Evolutionary conservation across 2,113 vertebrate species (phyloP).

Genomic region (Chroicocephalus ridibundus): DNA sequence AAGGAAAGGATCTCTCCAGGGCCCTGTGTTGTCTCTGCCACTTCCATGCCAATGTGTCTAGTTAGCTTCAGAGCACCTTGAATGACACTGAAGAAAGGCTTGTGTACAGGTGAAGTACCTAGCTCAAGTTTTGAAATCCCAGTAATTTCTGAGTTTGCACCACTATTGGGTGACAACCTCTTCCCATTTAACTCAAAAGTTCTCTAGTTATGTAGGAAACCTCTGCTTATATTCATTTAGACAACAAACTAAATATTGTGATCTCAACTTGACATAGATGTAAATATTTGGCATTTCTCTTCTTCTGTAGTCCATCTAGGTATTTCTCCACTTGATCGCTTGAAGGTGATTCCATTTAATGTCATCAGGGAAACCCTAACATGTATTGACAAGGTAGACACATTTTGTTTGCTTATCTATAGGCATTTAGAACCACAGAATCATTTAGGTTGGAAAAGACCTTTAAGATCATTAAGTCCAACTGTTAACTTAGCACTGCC

Average conservation of each 20-base stretch:
- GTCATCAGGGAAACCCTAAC: neutral
- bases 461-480: too few species aligned
- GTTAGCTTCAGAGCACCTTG: neutral
- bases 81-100: neutral
- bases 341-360: neutral
- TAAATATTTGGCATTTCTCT: neutral
- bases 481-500: too few species aligned
- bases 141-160: neutral
- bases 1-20: neutral
- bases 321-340: neutral
- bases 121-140: neutral
- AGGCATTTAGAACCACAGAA: neutral
- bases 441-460: too few species aligned
- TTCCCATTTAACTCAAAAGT: neutral
- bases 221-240: neutral
- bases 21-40: neutral
- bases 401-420: neutral
- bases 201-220: neutral
- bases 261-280: neutral
- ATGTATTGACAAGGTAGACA: rapidly evolving
- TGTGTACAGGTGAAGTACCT: neutral
- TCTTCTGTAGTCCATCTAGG: neutral
- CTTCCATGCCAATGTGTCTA: neutral
- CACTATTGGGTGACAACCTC: neutral
- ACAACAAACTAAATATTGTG: neutral